Evolutionary conservation across 1,140 invertebrate genomes (phyloP), one percentile per base, ranked within the genome.

Genomic region (Trachymyrmex septentrionalis): DNA sequence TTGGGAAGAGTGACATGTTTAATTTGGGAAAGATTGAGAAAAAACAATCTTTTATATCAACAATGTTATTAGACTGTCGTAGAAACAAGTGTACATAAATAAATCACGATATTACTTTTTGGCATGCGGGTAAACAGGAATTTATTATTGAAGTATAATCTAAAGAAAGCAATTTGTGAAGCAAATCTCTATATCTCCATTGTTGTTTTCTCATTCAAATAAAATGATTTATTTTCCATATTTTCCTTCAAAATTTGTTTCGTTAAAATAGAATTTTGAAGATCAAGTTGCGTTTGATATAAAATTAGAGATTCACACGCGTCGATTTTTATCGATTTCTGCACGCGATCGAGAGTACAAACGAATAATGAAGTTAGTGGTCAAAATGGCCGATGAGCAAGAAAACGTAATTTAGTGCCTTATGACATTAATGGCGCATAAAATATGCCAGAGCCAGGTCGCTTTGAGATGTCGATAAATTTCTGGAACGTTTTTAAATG

Each of bases 301-400:
- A 27, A 81, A 81, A 81, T 81, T 55, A 19, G 6, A 19, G 6
- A 81, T 71, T 59, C 1, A 21, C 19, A 44, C 14, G 30, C 14
- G 1, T 1, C n/a, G 9, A 38, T 71, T 44, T 57, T 71, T 38
- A 67, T 55, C 21, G 34, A 55, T 71, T 71, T 57, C 5, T 24
- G 19, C 21, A n/a, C 50, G n/a, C 34, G 50, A 59, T 71, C 21
- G 64, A 48, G 50, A 71, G 50, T 30, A 38, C 34, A 34, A 57
- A 38, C 16, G 66, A 57, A 48, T 81, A 81, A 81, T 6, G n/a
- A 81, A 81, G 34, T 81, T 81, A 71, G 5, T 50, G 34, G 34
- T n/a, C 16, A 71, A 81, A 71, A 30, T 55, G 66, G 64, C 61
- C 30, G 63, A 53, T 34, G 48, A 81, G 34, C 21, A 27, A 24